Base-by-base conservation (phyloP, 2,888 invertebrate genomes). In the Megamerina dolium region DNA sequence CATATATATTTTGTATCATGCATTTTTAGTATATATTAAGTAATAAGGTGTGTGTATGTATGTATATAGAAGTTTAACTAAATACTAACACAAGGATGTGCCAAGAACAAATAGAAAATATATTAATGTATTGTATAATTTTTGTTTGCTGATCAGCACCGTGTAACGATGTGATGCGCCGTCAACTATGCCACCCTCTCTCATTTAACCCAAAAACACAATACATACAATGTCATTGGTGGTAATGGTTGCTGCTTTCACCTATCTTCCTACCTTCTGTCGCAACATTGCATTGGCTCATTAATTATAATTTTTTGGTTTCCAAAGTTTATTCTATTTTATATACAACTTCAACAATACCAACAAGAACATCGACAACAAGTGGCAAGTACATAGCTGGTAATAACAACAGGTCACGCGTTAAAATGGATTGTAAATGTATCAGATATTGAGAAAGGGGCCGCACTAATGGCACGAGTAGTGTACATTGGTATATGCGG, bases 51-150 rank as follows among this genome's bases (percentile, higher is more conserved):
- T 21, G 3, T 31, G 4, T 13, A 8, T 31, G n/a, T 31, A 31
- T 31, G 32, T 4, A 20, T 13, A 8, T n/a, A n/a, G n/a, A n/a
- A n/a, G n/a, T n/a, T n/a, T n/a, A 29, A 12, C 12, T 30, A 23
- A 17, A 14, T 37, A 47, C 50, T 54, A 51, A 46, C 46, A 48
- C 52, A 61, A 59, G 60, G 61, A 60, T 59, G 57, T 56, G 53
- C 52, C 58, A 49, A 51, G 46, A 38, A 49, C 50, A 46, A 38
- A 34, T 29, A 50, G 6, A 36, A 43, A 26, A 35, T 13, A n/a
- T 31, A 32, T 41, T 29, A 37, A 29, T 18, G 31, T 30, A 31
- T 36, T 39, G 31, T 9, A 13, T 26, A 23, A 12, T 20, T 16
- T 29, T 4, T 27, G 30, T 23, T 5, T 31, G 20, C 14, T 40